Evolutionary conservation across 2,113 vertebrate genomes (phyloP), one percentile per base, ranked within the genome.

Genomic region (Telmatochromis sp.): DNA sequence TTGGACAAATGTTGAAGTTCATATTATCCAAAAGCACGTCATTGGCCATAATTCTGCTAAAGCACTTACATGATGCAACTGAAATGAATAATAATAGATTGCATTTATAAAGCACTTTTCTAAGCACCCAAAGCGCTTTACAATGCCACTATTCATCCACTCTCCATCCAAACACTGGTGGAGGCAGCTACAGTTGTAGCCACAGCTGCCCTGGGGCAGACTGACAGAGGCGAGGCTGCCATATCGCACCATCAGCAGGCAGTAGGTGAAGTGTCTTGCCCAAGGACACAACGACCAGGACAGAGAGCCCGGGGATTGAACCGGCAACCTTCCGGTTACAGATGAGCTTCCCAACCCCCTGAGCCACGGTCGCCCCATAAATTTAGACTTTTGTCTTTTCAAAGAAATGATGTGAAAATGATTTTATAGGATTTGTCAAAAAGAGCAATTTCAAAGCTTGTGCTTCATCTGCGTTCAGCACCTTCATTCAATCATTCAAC

Each of bases 51-150:
- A 9, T 60, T 6, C 28, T 10, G 14, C 57, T 58, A 60, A 60
- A 33, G 26, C 28, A 10, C 57, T 60, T 60, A 33, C 8, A 60
- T 1, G 57, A 60, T 17, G 26, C 57, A 60, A 10, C 26, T 33
- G 57, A 54, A 54, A 23, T 23, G 0, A 54, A 54, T 54, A 53
- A 21, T 21, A 13, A 23, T 55, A 4, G 11, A 55, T 7, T 13
- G 53, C 0, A 3, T 55, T 23, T 13, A 55, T 3, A 23, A 0
- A 55, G 21, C 0, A 0, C 21, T 53, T 54, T 47, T 47, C 45
- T 0, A 4, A 0, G 0, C 45, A 7, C 45, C 0, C 14, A 47
- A 15, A 47, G 45, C 0, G 1, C 45, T 47, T 13, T 7, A 55
- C 6, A 55, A 23, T 13, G 0, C 10, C n/a, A 54, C 10, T 23